These are phyloP conservation scores for Xenopus tropicalis DNA, from an alignment of 2,113 vertebrate species.

Conservation along the genomic window DNA sequence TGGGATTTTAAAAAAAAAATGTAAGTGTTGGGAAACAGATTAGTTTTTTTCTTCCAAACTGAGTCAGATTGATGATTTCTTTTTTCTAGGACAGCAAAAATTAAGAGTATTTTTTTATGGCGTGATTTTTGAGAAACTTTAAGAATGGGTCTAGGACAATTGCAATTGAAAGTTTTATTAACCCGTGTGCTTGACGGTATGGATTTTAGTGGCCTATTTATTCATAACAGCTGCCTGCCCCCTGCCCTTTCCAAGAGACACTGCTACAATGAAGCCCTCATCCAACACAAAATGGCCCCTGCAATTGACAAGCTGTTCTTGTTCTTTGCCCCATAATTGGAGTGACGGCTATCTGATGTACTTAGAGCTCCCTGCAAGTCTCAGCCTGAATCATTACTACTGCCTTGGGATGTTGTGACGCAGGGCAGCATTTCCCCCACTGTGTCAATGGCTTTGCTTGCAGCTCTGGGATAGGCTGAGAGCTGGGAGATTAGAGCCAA, in stretches of 20 bases:
- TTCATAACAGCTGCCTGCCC: conserved; percentile 10
- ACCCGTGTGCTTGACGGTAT: too few relatives aligned
- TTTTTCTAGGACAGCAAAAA: too few relatives aligned
- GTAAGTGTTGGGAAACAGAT: too few relatives aligned
- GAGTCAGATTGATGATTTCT: too few relatives aligned
- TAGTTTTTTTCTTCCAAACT: too few relatives aligned
- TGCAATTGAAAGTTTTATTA: too few relatives aligned
- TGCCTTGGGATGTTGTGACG: conserved; percentile 37
- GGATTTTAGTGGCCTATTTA: neutral
- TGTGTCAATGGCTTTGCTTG: conserved; percentile 13
- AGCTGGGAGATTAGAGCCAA: neutral
- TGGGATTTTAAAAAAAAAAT: too few relatives aligned
- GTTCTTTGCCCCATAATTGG: neutral
- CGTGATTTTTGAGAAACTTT: too few relatives aligned
- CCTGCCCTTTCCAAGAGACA: neutral
- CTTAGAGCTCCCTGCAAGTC: conserved; percentile 8
- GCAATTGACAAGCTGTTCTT: conserved; percentile 25
- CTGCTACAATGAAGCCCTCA: conserved; percentile 5
- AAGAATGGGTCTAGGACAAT: too few relatives aligned
- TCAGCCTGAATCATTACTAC: conserved; percentile 19
- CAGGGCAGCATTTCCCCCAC: conserved; percentile 20
- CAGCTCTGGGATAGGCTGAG: conserved; percentile 9
- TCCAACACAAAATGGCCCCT: neutral
- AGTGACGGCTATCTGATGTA: conserved; percentile 22
- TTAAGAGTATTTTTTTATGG: too few relatives aligned